A percentile compares a stretch with the other conserved stretches of the same genome.
Conservation (phyloP, 2,797 vertebrate genomes). For the Rhynchotus rufescens region DNA sequence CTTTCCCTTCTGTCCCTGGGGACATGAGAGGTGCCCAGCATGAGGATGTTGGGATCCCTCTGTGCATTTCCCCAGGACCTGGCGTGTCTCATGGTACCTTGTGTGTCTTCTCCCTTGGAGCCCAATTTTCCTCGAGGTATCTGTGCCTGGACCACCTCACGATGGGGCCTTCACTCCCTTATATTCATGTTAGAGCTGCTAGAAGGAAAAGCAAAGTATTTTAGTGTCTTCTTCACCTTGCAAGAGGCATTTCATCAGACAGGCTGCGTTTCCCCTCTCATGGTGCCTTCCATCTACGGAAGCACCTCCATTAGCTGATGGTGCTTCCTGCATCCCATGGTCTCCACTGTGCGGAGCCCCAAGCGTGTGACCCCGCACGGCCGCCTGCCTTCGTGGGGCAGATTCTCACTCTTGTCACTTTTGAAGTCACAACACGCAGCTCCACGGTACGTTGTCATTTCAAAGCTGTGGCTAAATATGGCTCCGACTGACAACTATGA, state of each 20-base stretch:
- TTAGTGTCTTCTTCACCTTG: not conserved
- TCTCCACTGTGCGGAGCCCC: not conserved
- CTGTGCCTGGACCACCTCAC: fast-evolving
- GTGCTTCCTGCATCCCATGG: not conserved
- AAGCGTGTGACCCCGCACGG: not conserved
- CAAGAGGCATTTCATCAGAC: not conserved
- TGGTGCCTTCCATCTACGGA: not conserved
- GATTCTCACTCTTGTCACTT: not conserved
- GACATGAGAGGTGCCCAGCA: no score
- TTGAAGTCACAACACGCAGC: not conserved
- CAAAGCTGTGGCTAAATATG: constrained; percentile 54
- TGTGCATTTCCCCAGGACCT: no score
- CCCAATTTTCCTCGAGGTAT: fast-evolving
- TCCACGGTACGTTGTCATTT: constrained; percentile 50
- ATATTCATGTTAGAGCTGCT: fast-evolving
- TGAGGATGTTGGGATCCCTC: no score
- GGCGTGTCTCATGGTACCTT: no score
- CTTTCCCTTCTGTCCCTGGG: no score
- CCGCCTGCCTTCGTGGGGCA: not conserved
- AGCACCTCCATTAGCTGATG: fast-evolving
- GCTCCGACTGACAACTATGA: constrained; percentile 60
- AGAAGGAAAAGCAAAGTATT: not conserved
- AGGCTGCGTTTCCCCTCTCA: not conserved
- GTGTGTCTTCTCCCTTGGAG: not conserved
- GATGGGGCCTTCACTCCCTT: not conserved